phyloP scores from a whole-genome alignment of 2,113 vertebrate genomes.

The Esox niger region DNA sequence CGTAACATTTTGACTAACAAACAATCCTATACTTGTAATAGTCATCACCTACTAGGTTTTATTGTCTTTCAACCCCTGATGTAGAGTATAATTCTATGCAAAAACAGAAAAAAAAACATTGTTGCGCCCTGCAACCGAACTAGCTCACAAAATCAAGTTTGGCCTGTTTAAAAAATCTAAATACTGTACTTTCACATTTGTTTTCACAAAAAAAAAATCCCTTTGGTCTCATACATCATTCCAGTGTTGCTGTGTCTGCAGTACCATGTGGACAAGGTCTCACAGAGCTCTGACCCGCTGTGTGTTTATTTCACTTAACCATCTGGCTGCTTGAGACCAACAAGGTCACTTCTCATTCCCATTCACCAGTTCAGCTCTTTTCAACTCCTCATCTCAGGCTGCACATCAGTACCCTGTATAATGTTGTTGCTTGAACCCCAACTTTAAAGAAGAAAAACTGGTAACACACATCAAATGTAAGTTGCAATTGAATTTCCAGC shows the following conservation, averaged over 20 bases:
- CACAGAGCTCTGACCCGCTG: slow-evolving; percentile 42
- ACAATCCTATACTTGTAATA: no score
- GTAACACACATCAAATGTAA: no score
- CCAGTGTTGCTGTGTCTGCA: slow-evolving; percentile 14
- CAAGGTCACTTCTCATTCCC: slow-evolving; percentile 53
- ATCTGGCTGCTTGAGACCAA: slow-evolving; percentile 57
- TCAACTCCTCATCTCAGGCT: background rate
- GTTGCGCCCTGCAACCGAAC: no score
- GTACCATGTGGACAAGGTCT: slow-evolving; percentile 51
- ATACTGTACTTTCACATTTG: no score
- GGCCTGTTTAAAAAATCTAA: no score
- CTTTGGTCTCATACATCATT: slow-evolving; percentile 23
- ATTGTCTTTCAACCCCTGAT: no score
- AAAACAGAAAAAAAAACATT: no score
- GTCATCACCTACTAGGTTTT: no score
- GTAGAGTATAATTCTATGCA: no score
- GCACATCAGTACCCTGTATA: slow-evolving; percentile 3
- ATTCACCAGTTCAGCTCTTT: slow-evolving; percentile 7
- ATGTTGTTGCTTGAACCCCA: slow-evolving; percentile 11
- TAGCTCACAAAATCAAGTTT: no score
- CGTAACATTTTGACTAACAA: no score
- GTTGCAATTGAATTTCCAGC: no score
- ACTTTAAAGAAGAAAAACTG: background rate
- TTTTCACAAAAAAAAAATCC: background rate
- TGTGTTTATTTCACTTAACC: slow-evolving; percentile 64